Evolutionary conservation across 2,888 invertebrate genomes (phyloP), one percentile per base, ranked within the genome.

Genomic region (Opisthograptis luteolata): DNA sequence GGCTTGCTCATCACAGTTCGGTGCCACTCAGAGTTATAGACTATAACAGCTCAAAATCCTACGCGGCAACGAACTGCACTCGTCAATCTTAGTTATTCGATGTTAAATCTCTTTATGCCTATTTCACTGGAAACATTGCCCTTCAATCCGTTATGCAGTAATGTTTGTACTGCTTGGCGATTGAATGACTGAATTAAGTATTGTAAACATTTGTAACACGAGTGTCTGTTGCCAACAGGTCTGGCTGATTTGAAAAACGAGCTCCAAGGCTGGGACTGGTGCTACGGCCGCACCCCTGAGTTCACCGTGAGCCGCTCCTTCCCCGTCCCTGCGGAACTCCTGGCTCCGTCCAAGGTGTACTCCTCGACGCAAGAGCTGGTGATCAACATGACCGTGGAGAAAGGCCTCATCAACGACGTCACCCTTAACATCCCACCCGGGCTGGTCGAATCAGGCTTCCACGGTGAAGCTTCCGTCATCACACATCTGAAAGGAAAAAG

Each of bases 211-310:
- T 4, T 27, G 28, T 8, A 17, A n/a, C 7, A 5, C 14, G 4
- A n/a, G 4, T 31, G 0, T 42, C 30, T 44, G n/a, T 50, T 55
- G 37, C 17, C 30, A 35, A 41, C 80, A 93, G 95, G 97, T 68
- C 92, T 97, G 17, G 92, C 92, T 6, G 92, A 94, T 64, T 88
- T 96, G 47, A 93, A 93, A 46, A 91, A 92, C 25, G 93, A 94
- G 54, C 93, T 96, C 39, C 81, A 91, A 58, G 94, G 94, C 15
- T 98, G 97, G 97, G 94, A 97, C 49, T 98, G 98, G 98, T 93
- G 94, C 55, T 96, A 92, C 77, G 98, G 97, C 0, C 95, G 93
- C 76, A 96, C 98, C 0, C 98, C 98, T 0, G 93, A 94, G 60
- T 98, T 98, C 81, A 93, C 93, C 0, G 94, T 96, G 10, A 93